Evolutionary conservation across 2,797 vertebrate species (phyloP), one percentile per base, ranked within the genome.

Genomic region (Pempheris klunzingeri): DNA sequence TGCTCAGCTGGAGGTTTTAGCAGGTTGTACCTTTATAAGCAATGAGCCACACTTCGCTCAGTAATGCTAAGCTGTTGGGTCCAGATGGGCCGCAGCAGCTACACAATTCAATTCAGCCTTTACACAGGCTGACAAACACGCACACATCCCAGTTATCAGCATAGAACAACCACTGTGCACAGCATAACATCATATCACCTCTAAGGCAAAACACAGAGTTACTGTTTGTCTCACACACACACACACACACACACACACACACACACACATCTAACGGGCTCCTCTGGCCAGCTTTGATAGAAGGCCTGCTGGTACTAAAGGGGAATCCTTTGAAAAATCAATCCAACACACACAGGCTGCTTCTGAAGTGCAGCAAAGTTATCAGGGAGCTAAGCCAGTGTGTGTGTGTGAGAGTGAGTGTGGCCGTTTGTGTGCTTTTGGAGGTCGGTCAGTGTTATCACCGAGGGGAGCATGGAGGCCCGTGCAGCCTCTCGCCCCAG

Each of bases 371-470:
- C 77, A 81, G 74, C 54, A 68, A 80, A 90, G 87, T 90, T 90
- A 92, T 94, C 92, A 87, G 84, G 66, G 78, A 63, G 78, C 78
- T 67, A 14, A 83, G 74, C 71, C 66, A 49, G 63, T 34, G 74
- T 69, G 80, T 69, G 80, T 82, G 65, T 75, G 82, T 71, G 64
- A 44, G 77, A 17, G 78, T 26, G 61, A 17, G 44, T 60, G 74
- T 61, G 77, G 70, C 65, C 78, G 71, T 77, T 50, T 83, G 84
- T 84, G 14, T 80, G 77, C 66, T 69, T 78, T 66, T 61, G 81
- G 71, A 83, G 78, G 85, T 79, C 13, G 69, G 72, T 57, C 73
- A 28, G 75, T 82, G 95, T 96, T 97, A 98, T 96, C 83, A 91
- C 81, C 52, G 77, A 5, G 49, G 83, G 81, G 86, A 87, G 90